Percentiles rank a stretch among this genome's conserved stretches.
phyloP scores from a whole-genome alignment of 2,113 vertebrate genomes.

The Sylvia atricapilla region DNA sequence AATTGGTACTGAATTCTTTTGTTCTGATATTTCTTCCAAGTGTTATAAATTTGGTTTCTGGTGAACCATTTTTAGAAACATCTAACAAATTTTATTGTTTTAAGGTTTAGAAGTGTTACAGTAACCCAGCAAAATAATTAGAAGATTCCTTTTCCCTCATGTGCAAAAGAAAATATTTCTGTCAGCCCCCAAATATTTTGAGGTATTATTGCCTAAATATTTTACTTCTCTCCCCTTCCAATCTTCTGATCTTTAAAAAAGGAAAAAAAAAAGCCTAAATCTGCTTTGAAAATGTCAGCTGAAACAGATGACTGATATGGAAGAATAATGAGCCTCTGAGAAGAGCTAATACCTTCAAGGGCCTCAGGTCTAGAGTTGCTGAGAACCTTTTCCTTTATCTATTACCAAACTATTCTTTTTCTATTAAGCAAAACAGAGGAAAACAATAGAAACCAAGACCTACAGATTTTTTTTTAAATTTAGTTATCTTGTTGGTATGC shows the following conservation, averaged over 20 bases:
- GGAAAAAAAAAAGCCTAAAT: not conserved
- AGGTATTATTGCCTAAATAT: not conserved
- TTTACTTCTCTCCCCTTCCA: not conserved
- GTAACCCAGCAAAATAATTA: not conserved
- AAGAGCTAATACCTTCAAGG: not conserved
- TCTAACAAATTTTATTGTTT: not conserved
- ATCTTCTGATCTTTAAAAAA: not conserved
- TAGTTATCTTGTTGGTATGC: not conserved
- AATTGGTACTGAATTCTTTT: not conserved
- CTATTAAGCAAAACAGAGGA: not conserved
- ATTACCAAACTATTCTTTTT: not conserved
- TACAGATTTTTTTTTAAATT: not conserved
- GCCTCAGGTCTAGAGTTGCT: not conserved
- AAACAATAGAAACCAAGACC: not conserved
- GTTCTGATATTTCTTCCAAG: not conserved
- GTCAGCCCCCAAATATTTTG: not conserved
- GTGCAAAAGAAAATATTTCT: not conserved
- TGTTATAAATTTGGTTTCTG: not conserved
- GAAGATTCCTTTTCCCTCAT: not conserved
- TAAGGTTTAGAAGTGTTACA: not conserved
- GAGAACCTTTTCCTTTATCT: not conserved
- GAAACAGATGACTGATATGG: not conserved
- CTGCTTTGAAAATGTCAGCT: not conserved
- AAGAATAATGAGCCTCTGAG: not conserved
- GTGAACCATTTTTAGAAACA: not conserved